These are phyloP conservation scores for Trichomalopsis sarcophagae DNA, from an alignment of 1,140 invertebrate species.

Conservation along the genomic window DNA sequence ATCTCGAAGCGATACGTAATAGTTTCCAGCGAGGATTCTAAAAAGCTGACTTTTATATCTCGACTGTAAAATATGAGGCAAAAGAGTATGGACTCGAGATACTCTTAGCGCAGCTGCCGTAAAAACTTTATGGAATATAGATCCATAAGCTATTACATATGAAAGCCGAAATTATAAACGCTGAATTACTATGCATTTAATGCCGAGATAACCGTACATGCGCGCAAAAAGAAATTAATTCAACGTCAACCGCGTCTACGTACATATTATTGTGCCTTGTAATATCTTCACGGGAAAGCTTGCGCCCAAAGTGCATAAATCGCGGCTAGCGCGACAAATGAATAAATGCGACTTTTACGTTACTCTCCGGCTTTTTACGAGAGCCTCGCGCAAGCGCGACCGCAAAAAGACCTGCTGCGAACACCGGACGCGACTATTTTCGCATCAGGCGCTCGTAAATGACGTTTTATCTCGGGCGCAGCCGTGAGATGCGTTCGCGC, in stretches of 20 bases:
- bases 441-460: constrained; percentile 16
- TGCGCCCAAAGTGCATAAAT: neutral
- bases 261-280: neutral
- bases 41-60: too few species aligned
- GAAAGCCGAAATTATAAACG: too few species aligned
- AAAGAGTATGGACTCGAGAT: too few species aligned
- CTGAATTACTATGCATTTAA: too few species aligned
- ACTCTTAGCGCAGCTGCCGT: too few species aligned
- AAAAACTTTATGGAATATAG: too few species aligned
- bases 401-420: neutral
- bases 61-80: too few species aligned
- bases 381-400: neutral
- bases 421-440: neutral
- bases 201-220: too few species aligned
- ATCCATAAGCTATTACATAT: too few species aligned
- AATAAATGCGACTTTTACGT: constrained; percentile 2
- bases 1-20: too few species aligned
- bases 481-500: neutral
- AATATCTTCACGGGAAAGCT: neutral
- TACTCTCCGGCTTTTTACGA: neutral
- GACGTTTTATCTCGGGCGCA: neutral
- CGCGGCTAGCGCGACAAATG: neutral
- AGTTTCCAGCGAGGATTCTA: too few species aligned
- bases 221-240: too few species aligned
- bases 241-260: neutral